Conservation (phyloP, 2,113 vertebrate genomes). For the Speoplatyrhinus poulsoni region DNA sequence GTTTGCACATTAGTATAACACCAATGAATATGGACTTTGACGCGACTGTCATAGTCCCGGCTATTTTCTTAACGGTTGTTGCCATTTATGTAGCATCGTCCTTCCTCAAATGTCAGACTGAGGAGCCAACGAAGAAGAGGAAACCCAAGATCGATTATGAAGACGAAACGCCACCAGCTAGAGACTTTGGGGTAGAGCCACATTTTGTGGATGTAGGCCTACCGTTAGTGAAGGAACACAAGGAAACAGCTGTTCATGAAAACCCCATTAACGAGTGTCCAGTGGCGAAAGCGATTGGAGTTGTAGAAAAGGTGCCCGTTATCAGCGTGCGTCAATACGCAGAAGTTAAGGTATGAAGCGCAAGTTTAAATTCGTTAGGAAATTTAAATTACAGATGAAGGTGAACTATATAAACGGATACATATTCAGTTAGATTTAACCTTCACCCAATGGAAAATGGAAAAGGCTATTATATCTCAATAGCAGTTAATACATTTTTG, state of each 20-base stretch:
- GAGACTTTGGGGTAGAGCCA: neutral
- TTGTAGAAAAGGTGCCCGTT: conserved; percentile 32
- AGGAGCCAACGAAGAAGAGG: conserved; percentile 26
- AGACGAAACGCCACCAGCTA: conserved; percentile 40
- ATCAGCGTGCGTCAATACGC: neutral
- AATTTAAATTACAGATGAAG: no score
- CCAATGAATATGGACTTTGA: conserved; percentile 61
- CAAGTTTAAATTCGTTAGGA: no score
- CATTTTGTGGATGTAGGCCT: conserved; percentile 1
- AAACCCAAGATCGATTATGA: conserved; percentile 27
- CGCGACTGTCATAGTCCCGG: conserved; percentile 59
- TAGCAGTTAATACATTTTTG: no score
- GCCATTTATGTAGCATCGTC: conserved; percentile 62
- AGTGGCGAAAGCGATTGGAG: conserved; percentile 37
- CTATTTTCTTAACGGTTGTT: conserved; percentile 66
- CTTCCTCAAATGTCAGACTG: conserved; percentile 52
- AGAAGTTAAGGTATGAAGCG: conserved; percentile 30
- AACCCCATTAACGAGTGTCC: conserved; percentile 11
- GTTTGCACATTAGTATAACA: neutral
- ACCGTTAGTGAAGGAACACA: neutral
- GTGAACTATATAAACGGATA: no score
- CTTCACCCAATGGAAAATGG: no score
- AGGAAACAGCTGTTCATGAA: neutral
- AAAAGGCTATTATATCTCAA: no score
- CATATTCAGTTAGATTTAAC: no score